Percentiles rank a stretch among this genome's conserved stretches.
phyloP scores from a whole-genome alignment of 2,888 invertebrate species.

The Heliconius cydno region DNA sequence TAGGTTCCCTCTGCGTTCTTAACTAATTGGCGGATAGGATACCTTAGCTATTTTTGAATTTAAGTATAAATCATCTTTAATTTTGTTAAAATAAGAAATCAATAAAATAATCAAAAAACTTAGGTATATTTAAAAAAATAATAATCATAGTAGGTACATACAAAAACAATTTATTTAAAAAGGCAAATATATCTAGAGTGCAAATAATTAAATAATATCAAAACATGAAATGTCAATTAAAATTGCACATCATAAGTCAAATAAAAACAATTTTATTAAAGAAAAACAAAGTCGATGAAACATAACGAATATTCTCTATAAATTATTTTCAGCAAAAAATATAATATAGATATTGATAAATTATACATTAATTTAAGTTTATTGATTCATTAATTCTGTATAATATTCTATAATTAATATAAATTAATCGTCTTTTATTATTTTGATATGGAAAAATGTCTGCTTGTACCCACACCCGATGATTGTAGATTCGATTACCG shows the following conservation, averaged over 20 bases:
- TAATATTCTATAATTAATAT: not conserved
- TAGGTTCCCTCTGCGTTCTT: not conserved
- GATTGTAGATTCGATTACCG: not conserved
- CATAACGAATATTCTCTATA: constrained; percentile 2
- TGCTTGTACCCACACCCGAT: not conserved
- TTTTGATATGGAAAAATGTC: not conserved
- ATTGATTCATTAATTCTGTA: not conserved
- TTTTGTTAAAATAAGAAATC: too few species aligned
- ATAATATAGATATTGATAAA: not conserved
- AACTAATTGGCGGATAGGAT: not conserved
- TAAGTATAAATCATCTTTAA: too few species aligned
- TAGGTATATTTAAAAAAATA: not conserved
- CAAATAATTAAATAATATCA: not conserved
- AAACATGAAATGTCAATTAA: constrained; percentile 11
- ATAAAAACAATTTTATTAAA: not conserved
- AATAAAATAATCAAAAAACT: not conserved
- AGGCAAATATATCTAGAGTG: not conserved
- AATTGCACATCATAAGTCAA: not conserved
- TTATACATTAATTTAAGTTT: not conserved
- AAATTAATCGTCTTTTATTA: not conserved
- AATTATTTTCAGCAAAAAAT: not conserved
- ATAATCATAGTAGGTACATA: too few species aligned
- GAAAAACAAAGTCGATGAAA: constrained; percentile 15
- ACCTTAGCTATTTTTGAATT: not conserved
- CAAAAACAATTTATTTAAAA: not conserved